A percentile compares a stretch with the other conserved stretches of the same genome.
Conservation (phyloP, 1,140 invertebrate species). For the Sitobion miscanthi region DNA sequence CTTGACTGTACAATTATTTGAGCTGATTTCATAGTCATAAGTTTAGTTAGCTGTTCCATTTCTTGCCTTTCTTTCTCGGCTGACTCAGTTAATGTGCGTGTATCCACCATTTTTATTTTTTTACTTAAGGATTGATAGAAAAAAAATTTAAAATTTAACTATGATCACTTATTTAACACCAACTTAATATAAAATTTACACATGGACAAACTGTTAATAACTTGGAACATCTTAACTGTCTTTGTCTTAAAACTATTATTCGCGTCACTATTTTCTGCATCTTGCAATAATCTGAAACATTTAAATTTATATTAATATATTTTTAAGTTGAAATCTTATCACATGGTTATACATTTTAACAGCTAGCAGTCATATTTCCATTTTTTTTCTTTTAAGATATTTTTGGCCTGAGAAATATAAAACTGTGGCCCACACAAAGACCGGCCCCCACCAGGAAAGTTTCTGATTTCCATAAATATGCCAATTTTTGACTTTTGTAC, state of each 20-base stretch:
- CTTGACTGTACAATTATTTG: constrained; percentile 55
- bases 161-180: constrained; percentile 27
- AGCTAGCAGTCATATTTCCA: too few relatives aligned
- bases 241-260: background rate
- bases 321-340: background rate
- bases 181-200: constrained; percentile 27
- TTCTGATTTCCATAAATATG: background rate
- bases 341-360: too few relatives aligned
- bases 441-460: background rate
- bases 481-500: background rate
- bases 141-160: background rate
- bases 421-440: background rate
- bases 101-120: constrained; percentile 42
- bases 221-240: background rate
- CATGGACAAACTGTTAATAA: background rate
- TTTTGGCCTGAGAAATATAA: background rate
- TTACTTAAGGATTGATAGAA: background rate
- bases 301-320: background rate
- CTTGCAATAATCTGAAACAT: constrained; percentile 27
- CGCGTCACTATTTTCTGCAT: background rate
- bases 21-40: constrained; percentile 54
- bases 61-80: constrained; percentile 53
- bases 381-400: too few relatives aligned
- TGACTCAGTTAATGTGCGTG: constrained; percentile 38
- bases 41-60: constrained; percentile 52